These are phyloP conservation scores for Pachycephus smyrnensis DNA, from an alignment of 2,888 invertebrate genomes.

Conservation along the genomic window DNA sequence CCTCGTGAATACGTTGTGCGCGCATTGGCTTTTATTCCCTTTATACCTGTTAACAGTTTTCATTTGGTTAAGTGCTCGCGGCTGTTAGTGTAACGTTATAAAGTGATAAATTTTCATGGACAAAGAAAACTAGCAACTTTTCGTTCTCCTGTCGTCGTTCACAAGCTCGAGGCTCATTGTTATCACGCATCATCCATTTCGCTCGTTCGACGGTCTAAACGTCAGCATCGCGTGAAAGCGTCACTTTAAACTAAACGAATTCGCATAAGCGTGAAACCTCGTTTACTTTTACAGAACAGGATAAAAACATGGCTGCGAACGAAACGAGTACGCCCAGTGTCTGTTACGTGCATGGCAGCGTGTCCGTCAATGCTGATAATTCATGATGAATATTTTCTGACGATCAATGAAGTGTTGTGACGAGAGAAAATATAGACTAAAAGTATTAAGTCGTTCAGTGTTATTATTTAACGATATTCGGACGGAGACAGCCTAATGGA, in stretches of 20 bases:
- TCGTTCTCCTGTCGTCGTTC: background rate
- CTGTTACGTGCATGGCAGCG: background rate
- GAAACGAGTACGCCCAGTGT: background rate
- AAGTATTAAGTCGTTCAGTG: background rate
- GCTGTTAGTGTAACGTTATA: background rate
- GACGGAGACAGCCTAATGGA: background rate
- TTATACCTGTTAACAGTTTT: conserved; percentile 5
- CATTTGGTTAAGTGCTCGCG: conserved; percentile 5
- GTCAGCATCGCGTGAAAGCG: background rate
- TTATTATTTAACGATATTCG: background rate
- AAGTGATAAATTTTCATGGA: background rate
- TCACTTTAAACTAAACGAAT: background rate
- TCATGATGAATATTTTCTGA: background rate
- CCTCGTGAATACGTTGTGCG: background rate
- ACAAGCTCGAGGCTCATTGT: background rate
- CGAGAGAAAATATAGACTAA: background rate
- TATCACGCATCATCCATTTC: background rate
- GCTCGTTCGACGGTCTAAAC: background rate
- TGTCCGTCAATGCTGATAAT: background rate
- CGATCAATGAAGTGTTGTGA: background rate
- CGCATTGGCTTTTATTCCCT: background rate
- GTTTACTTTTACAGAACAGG: background rate
- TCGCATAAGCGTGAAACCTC: background rate
- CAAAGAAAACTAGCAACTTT: background rate
- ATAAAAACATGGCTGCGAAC: background rate